These are phyloP conservation scores for Hestina assimilis DNA, from an alignment of 1,140 invertebrate genomes.

Conservation along the genomic window DNA sequence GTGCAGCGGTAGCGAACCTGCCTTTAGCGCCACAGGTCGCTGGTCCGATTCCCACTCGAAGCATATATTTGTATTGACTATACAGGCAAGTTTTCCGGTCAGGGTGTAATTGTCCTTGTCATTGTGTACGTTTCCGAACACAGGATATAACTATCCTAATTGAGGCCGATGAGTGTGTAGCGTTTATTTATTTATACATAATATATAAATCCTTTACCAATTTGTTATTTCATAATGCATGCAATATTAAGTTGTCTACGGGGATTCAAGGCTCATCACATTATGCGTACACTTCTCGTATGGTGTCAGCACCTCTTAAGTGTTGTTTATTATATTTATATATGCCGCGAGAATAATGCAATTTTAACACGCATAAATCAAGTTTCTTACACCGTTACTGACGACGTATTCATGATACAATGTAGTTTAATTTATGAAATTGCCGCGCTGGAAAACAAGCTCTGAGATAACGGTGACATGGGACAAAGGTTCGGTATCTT, in stretches of 20 bases:
- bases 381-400: conserved; percentile 11
- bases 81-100: too few relatives aligned
- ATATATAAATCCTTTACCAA: too few relatives aligned
- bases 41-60: too few relatives aligned
- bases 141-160: too few relatives aligned
- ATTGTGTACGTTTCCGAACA: too few relatives aligned
- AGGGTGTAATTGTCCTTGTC: too few relatives aligned
- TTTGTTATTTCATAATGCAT: too few relatives aligned
- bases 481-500: conserved; percentile 19
- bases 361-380: conserved; percentile 20
- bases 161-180: too few relatives aligned
- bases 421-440: conserved; percentile 56
- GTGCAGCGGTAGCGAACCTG: too few relatives aligned
- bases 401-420: conserved; percentile 28
- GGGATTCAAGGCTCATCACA: not conserved
- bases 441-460: conserved; percentile 38
- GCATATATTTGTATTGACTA: too few relatives aligned
- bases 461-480: conserved; percentile 17
- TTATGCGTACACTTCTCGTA: not conserved
- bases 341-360: conserved; percentile 3
- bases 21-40: too few relatives aligned
- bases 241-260: not conserved
- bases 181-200: too few relatives aligned
- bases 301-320: not conserved
- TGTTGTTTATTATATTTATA: not conserved